phyloP scores from a whole-genome alignment of 2,113 vertebrate genomes.

The Percina caprodes region DNA sequence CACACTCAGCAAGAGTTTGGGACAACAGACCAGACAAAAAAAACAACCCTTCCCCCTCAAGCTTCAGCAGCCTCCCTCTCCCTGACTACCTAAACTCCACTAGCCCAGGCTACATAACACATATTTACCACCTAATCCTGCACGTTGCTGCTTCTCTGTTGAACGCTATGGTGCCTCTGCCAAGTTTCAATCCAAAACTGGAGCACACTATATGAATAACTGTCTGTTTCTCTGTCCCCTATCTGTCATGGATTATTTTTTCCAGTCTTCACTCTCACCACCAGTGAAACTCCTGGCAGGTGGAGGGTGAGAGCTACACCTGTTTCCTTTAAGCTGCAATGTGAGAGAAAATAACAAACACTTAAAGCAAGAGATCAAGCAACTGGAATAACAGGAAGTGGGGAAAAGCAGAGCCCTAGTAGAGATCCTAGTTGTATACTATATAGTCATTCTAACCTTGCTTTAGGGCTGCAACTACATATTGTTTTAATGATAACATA shows the following conservation, averaged over 20 bases:
- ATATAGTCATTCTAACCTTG: not conserved
- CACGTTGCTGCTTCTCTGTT: conserved; percentile 15
- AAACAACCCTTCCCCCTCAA: conserved; percentile 33
- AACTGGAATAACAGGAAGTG: conserved; percentile 75
- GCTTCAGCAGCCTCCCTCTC: conserved; percentile 11
- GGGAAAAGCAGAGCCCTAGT: not conserved
- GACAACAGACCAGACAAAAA: conserved; percentile 60
- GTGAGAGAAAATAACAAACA: conserved; percentile 72
- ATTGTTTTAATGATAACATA: not conserved
- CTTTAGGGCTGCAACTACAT: not conserved
- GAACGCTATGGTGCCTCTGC: conserved; percentile 24
- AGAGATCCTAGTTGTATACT: conserved; percentile 7
- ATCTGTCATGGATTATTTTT: conserved; percentile 52
- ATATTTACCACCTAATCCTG: conserved; percentile 58
- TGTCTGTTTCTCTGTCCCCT: conserved; percentile 41
- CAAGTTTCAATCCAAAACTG: conserved; percentile 49
- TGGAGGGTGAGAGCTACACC: conserved; percentile 86
- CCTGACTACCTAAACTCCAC: conserved; percentile 10
- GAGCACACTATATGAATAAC: conserved; percentile 39
- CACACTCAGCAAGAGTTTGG: conserved; percentile 57
- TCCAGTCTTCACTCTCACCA: not conserved
- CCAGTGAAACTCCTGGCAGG: conserved; percentile 81
- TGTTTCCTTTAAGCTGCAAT: conserved; percentile 78
- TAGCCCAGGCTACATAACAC: conserved; percentile 34
- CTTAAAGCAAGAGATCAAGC: conserved; percentile 43